Evolutionary conservation across 1,140 invertebrate genomes (phyloP).

Genomic region (Aphaenogaster rudis): DNA sequence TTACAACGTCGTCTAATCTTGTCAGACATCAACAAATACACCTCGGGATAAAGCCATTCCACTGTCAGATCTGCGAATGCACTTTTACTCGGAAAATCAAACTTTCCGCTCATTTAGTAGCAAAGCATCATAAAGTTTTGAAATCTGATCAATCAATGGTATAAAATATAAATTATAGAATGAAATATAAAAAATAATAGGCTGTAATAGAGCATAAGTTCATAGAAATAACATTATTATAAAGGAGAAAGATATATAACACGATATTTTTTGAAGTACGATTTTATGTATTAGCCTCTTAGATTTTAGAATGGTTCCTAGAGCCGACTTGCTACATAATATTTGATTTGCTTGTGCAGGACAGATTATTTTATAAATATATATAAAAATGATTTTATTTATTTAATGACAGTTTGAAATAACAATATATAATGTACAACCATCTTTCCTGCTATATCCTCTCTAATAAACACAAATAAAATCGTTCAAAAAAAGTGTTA

Average conservation of each 20-base stretch:
- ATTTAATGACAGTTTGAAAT: neutral
- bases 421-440: slow-evolving; percentile 2
- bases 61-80: slow-evolving; percentile 23
- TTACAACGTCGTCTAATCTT: slow-evolving; percentile 35
- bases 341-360: neutral
- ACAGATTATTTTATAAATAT: slow-evolving; percentile 10
- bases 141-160: neutral
- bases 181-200: neutral
- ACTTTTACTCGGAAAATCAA: slow-evolving; percentile 20
- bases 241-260: neutral
- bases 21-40: slow-evolving; percentile 27
- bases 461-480: slow-evolving; percentile 25
- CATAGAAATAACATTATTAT: neutral
- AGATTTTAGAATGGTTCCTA: neutral
- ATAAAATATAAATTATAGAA: neutral
- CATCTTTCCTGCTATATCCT: neutral
- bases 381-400: slow-evolving; percentile 39
- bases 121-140: neutral
- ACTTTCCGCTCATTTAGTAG: neutral
- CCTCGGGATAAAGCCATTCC: slow-evolving; percentile 14
- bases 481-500: neutral
- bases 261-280: neutral
- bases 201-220: neutral
- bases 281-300: neutral
- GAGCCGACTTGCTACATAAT: neutral